phyloP scores from a whole-genome alignment of 2,113 vertebrate species.

The Sarotherodon lohbergeri region DNA sequence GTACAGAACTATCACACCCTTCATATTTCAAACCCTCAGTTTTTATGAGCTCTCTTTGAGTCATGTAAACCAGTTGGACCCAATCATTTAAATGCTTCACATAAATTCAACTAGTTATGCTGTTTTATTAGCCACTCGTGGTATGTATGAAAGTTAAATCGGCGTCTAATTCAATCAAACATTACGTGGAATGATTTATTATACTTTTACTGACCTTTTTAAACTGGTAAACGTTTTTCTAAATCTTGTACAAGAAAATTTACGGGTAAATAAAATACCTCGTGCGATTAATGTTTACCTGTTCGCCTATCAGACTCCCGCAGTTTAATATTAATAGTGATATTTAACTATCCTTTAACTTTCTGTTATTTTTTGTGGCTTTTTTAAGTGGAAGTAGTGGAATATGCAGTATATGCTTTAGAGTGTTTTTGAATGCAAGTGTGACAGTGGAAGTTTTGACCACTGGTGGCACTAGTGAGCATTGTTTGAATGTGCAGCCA shows the following conservation, averaged over 20 bases:
- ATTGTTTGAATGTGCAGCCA: background rate
- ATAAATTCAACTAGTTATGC: slow-evolving; percentile 52
- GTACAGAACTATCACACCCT: background rate
- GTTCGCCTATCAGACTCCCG: background rate
- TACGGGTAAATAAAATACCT: slow-evolving; percentile 37
- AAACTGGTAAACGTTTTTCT: slow-evolving; percentile 15
- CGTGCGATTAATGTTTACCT: slow-evolving; percentile 4
- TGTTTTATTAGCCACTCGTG: slow-evolving; percentile 60
- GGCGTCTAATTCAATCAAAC: slow-evolving; percentile 45
- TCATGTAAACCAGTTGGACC: slow-evolving; percentile 47
- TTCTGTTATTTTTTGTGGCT: background rate
- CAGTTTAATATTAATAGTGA: background rate
- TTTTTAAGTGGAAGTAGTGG: background rate
- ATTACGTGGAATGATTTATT: slow-evolving; percentile 16
- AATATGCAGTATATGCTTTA: background rate
- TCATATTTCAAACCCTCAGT: slow-evolving; percentile 15
- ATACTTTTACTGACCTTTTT: slow-evolving; percentile 2
- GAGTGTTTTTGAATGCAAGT: background rate
- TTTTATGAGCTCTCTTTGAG: slow-evolving; percentile 49
- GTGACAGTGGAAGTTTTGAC: background rate
- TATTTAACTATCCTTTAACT: background rate
- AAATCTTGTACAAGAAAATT: slow-evolving; percentile 10
- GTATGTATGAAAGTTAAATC: slow-evolving; percentile 57
- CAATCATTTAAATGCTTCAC: slow-evolving; percentile 50
- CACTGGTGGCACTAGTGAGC: background rate